These are phyloP conservation scores for Myrmecophaga tridactyla DNA, from an alignment of 2,113 vertebrate genomes.

Conservation along the genomic window DNA sequence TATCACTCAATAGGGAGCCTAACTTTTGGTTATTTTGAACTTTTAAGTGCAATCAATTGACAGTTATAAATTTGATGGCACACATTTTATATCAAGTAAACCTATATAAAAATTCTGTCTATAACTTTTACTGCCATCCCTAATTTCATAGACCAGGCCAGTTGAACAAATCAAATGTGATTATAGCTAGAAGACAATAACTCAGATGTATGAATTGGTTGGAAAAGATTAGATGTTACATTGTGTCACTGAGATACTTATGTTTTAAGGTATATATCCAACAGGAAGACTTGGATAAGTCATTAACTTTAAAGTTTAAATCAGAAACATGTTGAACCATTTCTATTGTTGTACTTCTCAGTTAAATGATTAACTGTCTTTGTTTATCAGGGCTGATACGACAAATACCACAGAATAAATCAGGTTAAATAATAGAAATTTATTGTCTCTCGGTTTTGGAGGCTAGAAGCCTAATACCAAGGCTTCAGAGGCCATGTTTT, in stretches of 20 bases:
- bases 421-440: too few species aligned
- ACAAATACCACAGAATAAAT: too few species aligned
- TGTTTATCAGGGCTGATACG: too few species aligned
- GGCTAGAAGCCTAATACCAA: too few species aligned
- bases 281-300: neutral
- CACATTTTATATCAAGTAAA: neutral
- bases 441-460: too few species aligned
- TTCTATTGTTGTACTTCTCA: neutral
- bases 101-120: neutral
- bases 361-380: neutral
- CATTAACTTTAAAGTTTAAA: neutral
- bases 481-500: too few species aligned
- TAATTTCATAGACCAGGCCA: neutral
- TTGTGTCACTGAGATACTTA: neutral
- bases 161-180: neutral
- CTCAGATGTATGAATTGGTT: neutral
- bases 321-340: neutral
- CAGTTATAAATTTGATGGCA: neutral
- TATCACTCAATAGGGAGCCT: neutral
- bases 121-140: neutral
- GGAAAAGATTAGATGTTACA: neutral
- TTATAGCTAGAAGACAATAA: neutral
- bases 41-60: neutral
- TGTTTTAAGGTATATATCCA: neutral
- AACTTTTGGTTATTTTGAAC: neutral